Evolutionary conservation across 2,797 vertebrate genomes (phyloP), one percentile per base, ranked within the genome.

Genomic region (Euphonia xanthogaster): DNA sequence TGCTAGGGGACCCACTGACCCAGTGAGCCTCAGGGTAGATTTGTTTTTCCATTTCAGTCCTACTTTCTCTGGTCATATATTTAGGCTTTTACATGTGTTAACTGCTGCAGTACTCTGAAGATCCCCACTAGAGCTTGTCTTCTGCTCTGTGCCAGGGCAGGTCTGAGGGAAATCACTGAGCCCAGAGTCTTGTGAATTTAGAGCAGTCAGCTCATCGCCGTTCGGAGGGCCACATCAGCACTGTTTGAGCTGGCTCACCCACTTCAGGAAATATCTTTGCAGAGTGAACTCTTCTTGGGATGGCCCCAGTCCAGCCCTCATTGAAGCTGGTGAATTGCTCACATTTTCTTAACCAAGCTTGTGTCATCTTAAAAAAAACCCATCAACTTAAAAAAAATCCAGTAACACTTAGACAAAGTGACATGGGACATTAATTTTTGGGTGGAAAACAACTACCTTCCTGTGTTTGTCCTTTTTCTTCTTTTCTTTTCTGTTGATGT

Each of bases 241-340:
- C 63, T 92, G 84, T 88, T 91, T 86, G 86, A 70, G 55, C 92
- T 93, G 93, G 94, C 90, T 79, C 28, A 50, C 60, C 6, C 6
- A 45, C 93, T 88, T 44, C 74, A 93, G 95, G 93, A 96, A 96
- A 78, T 96, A 80, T 47, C 91, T 96, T 44, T 82, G 60, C 65
- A 66, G 33, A 73, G 39, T 67, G 80, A 90, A 92, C 55, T 91
- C 82, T 86, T 84, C 82, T 91, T 25, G 21, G 62, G 63, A 81
- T 95, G 95, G 94, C 86, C 39, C 12, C 2, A 2, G 1, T 95
- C 94, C 96, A 96, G 47, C 57, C 57, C 55, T 90, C 45, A 15
- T 15, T 79, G 87, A 86, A 94, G 23, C 53, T 68, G 51, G 63
- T 94, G 79, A 93, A 88, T 88, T 61, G 48, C 77, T 95, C 77